phyloP scores from a whole-genome alignment of 2,888 invertebrate species.

The Aquatica leii region DNA sequence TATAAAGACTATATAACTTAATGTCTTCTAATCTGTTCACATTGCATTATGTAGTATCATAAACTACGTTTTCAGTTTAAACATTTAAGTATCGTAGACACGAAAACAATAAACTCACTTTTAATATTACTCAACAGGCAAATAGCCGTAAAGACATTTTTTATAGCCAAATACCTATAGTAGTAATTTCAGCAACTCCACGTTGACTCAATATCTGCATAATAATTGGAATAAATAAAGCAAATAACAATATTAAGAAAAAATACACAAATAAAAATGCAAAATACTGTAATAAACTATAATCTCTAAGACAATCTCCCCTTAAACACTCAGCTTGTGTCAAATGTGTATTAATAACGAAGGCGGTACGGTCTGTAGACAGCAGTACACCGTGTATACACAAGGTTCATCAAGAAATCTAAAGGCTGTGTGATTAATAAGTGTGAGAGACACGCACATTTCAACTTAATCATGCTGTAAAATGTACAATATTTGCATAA shows the following conservation, averaged over 20 bases:
- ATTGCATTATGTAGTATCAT: too few species aligned
- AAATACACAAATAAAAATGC: constrained; percentile 55
- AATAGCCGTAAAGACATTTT: too few species aligned
- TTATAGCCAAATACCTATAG: too few species aligned
- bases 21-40: too few species aligned
- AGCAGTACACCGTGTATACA: constrained; percentile 40
- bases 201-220: constrained; percentile 11
- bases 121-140: too few species aligned
- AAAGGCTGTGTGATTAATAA: constrained; percentile 56
- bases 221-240: constrained; percentile 24
- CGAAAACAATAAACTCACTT: too few species aligned
- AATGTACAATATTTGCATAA: constrained; percentile 58
- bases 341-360: constrained; percentile 53
- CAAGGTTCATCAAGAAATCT: constrained; percentile 36
- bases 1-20: too few species aligned
- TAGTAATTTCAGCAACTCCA: too few species aligned
- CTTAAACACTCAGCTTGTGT: constrained; percentile 54
- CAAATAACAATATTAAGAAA: constrained; percentile 36
- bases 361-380: constrained; percentile 43
- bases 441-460: constrained; percentile 60
- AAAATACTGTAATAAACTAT: constrained; percentile 55
- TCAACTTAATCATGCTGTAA: constrained; percentile 58
- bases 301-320: constrained; percentile 54
- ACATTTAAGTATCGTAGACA: too few species aligned
- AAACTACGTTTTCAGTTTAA: too few species aligned